Percentiles rank a stretch among this genome's conserved stretches.
phyloP scores from a whole-genome alignment of 2,888 invertebrate species.

The Chymomyza caudatula region DNA sequence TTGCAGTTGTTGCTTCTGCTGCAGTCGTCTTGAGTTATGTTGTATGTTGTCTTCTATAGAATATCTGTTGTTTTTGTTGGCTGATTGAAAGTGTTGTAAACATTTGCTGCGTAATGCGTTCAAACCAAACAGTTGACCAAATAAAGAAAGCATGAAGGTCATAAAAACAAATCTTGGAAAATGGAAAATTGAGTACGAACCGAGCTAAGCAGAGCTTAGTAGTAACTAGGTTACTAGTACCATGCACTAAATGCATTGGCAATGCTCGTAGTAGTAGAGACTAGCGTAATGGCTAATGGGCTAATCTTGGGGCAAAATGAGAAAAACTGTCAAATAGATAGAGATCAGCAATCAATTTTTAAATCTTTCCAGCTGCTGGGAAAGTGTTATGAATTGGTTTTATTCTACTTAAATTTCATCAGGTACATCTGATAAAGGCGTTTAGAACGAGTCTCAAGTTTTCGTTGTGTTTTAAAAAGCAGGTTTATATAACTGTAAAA shows the following conservation, averaged over 20 bases:
- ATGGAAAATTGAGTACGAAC: conserved; percentile 9
- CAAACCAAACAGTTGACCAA: conserved; percentile 9
- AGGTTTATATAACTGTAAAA: no score
- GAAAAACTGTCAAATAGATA: neutral
- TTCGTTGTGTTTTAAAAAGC: neutral
- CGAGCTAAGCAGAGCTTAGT: neutral
- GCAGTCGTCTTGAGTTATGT: neutral
- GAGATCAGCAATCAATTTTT: neutral
- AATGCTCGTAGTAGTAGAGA: no score
- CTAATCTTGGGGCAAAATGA: neutral
- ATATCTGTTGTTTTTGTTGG: conserved; percentile 3
- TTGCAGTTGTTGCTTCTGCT: neutral
- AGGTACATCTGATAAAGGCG: neutral
- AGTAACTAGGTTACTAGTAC: neutral
- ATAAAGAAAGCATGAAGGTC: neutral
- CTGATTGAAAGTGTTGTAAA: conserved; percentile 30
- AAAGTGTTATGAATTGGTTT: neutral
- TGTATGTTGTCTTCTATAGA: conserved; percentile 21
- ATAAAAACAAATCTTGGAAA: neutral
- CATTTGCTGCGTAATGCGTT: neutral
- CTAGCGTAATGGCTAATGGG: neutral
- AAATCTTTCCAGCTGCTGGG: neutral
- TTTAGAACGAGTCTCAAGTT: no score
- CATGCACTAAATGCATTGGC: neutral
- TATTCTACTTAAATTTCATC: neutral